Conservation (phyloP, 2,113 vertebrate genomes). For the Climacteris rufus region DNA sequence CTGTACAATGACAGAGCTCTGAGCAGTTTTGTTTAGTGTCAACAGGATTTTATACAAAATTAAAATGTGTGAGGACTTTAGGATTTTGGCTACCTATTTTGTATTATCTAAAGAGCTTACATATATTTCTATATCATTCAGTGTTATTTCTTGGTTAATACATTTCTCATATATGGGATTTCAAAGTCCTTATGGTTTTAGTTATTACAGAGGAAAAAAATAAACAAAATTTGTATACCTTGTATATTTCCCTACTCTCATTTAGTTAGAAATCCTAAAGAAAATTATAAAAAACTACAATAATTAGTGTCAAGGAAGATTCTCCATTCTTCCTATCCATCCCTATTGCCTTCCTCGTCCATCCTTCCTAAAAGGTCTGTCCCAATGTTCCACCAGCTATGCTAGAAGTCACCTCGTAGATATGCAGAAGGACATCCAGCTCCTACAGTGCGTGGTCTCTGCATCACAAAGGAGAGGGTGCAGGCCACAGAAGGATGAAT, state of each 20-base stretch:
- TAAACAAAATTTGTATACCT: neutral
- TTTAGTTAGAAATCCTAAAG: neutral
- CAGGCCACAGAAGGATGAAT: neutral
- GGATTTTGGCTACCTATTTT: neutral
- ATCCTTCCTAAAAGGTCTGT: neutral
- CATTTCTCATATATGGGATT: neutral
- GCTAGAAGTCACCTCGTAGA: neutral
- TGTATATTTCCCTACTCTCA: neutral
- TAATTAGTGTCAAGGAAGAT: neutral
- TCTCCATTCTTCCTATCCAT: neutral
- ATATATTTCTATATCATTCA: neutral
- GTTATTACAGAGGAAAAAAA: neutral
- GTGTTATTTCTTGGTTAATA: neutral
- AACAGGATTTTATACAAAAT: neutral
- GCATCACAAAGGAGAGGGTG: neutral
- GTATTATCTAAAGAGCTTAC: neutral
- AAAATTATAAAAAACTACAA: neutral
- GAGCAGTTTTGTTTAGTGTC: neutral
- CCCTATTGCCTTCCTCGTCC: neutral
- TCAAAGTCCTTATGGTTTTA: neutral
- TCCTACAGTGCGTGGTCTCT: neutral
- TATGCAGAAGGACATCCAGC: neutral
- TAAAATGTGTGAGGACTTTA: neutral
- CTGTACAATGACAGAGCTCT: neutral
- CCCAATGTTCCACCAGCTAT: neutral